phyloP scores from a whole-genome alignment of 2,888 invertebrate genomes.

The Protonemura montana region DNA sequence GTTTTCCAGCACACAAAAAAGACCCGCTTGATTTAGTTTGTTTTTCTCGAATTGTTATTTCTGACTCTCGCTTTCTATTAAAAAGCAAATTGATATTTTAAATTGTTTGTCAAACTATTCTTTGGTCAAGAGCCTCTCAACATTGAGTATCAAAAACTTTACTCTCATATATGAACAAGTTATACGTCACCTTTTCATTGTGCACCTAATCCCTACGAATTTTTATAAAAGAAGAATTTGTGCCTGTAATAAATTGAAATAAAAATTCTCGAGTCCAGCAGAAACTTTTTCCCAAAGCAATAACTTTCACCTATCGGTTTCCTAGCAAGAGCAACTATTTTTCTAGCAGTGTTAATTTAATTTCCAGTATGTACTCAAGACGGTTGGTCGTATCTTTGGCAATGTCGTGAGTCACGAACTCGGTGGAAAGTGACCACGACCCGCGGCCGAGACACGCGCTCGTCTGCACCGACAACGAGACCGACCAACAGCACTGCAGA shows the following conservation, averaged over 20 bases:
- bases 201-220: not conserved
- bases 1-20: conserved; percentile 41
- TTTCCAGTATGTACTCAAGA: conserved; percentile 24
- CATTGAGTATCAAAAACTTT: not conserved
- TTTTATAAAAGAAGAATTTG: too few species aligned
- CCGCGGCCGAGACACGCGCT: not conserved
- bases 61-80: conserved; percentile 30
- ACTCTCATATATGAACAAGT: not conserved
- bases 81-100: conserved; percentile 29
- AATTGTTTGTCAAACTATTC: not conserved
- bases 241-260: not conserved
- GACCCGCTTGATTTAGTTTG: conserved; percentile 38
- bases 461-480: too few species aligned
- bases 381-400: not conserved
- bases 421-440: not conserved
- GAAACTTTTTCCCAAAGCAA: not conserved
- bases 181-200: not conserved
- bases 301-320: not conserved
- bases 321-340: not conserved
- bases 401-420: not conserved
- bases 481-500: too few species aligned
- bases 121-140: not conserved
- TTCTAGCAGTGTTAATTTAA: conserved; percentile 17
- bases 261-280: not conserved
- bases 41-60: conserved; percentile 39